These are phyloP conservation scores for Escarpia spicata DNA, from an alignment of 2,888 invertebrate genomes.

Conservation along the genomic window DNA sequence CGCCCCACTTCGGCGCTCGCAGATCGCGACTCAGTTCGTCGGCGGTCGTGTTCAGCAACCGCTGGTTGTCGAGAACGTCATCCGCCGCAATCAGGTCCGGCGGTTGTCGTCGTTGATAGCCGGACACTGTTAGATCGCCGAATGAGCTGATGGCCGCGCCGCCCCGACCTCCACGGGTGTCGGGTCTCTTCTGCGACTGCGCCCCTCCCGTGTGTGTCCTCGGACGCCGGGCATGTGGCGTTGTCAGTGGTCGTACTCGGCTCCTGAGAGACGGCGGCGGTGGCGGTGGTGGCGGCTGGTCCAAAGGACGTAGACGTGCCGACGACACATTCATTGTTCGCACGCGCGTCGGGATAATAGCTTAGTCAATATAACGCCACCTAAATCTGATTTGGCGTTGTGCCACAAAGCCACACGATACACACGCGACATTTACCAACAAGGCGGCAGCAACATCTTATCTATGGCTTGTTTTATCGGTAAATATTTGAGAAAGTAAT, in stretches of 20 bases:
- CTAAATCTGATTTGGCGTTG: not conserved
- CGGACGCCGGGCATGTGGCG: not conserved
- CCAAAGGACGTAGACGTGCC: not conserved
- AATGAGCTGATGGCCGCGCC: not conserved
- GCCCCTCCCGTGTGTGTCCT: not conserved
- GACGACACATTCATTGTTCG: not conserved
- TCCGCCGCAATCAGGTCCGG: not conserved
- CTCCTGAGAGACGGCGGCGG: conserved; percentile 7
- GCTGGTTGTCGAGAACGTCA: not conserved
- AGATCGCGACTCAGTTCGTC: conserved; percentile 23
- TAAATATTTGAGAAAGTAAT: conserved; percentile 5
- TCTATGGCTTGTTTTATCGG: not conserved
- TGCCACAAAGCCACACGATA: not conserved
- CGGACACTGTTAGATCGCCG: not conserved
- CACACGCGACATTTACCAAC: not conserved
- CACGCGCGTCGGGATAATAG: not conserved
- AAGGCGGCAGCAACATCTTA: not conserved
- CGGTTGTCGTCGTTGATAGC: not conserved
- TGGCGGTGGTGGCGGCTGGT: not conserved
- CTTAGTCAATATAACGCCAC: conserved; percentile 6
- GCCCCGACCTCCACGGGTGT: not conserved
- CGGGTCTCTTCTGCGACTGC: not conserved
- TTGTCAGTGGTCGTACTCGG: not conserved
- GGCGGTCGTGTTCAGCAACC: not conserved
- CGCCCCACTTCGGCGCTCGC: conserved; percentile 14